Evolutionary conservation across 2,888 invertebrate genomes (phyloP).

Genomic region (Coelopa pilipes): DNA sequence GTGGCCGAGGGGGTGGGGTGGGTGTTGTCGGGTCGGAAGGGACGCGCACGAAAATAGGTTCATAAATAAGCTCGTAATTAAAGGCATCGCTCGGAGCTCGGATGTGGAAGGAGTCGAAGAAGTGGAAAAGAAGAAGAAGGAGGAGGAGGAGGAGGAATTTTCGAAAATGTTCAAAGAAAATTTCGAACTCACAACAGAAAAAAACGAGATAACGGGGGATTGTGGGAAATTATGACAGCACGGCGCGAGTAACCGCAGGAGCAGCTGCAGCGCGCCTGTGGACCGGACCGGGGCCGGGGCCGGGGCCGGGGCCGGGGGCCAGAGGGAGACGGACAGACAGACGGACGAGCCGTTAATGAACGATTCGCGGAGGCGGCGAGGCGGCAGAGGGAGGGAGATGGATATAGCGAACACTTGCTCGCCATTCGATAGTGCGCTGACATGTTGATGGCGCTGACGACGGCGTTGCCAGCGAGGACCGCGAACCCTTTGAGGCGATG

Average conservation of each 20-base stretch:
- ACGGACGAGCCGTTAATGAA: no score
- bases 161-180: slow-evolving; percentile 19
- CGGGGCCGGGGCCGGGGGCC: no score
- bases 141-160: not conserved
- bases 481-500: not conserved
- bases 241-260: not conserved
- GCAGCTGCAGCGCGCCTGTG: no score
- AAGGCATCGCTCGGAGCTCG: not conserved
- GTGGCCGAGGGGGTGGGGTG: no score
- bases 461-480: not conserved
- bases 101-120: not conserved
- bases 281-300: no score
- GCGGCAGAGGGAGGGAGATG: no score
- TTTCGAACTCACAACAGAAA: not conserved
- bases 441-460: not conserved
- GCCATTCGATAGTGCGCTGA: no score
- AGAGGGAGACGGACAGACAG: no score
- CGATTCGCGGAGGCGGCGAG: no score
- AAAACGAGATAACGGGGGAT: no score
- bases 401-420: not conserved
- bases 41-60: not conserved
- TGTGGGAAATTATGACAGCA: no score
- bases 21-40: no score
- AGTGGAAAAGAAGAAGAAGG: not conserved
- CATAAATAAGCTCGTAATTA: slow-evolving; percentile 19